Conservation (phyloP, 2,888 invertebrate genomes). For the Urechis unicinctus region DNA sequence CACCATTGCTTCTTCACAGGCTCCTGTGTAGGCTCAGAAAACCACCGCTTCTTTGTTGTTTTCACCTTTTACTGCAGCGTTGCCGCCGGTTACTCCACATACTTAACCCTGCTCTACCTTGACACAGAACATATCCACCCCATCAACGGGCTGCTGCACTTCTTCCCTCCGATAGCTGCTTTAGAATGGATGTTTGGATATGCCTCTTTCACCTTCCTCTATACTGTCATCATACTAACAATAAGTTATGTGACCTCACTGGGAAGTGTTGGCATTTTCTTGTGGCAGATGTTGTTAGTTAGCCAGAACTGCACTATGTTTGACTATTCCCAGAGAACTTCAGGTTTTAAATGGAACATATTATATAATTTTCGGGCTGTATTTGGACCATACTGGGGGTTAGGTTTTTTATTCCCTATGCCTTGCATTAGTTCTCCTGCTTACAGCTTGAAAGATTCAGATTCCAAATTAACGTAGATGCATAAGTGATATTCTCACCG, state of each 20-base stretch:
- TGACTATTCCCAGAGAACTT: constrained; percentile 2
- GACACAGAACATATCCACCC: neutral
- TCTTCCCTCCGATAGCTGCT: constrained; percentile 6
- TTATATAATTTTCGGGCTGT: constrained; percentile 1
- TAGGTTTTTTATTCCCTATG: constrained; percentile 5
- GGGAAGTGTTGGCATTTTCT: neutral
- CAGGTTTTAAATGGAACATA: neutral
- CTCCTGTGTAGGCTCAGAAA: constrained; percentile 36
- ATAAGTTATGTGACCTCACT: neutral
- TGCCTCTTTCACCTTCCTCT: constrained; percentile 3
- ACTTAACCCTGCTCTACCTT: constrained; percentile 1
- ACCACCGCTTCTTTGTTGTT: constrained; percentile 35
- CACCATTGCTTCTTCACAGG: constrained; percentile 44
- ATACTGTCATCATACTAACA: neutral
- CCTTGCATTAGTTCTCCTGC: neutral
- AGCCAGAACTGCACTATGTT: constrained; percentile 3
- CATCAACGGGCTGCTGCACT: neutral
- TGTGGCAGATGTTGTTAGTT: constrained; percentile 8
- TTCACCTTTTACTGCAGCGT: constrained; percentile 23
- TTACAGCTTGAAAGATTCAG: too few species aligned
- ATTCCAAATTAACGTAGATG: too few species aligned
- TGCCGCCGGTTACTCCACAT: constrained; percentile 5
- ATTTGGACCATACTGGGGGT: constrained; percentile 7
- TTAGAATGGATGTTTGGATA: constrained; percentile 5
- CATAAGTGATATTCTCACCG: too few species aligned